Evolutionary conservation across 2,113 vertebrate species (phyloP), one percentile per base, ranked within the genome.

Genomic region (Barbus barbus): DNA sequence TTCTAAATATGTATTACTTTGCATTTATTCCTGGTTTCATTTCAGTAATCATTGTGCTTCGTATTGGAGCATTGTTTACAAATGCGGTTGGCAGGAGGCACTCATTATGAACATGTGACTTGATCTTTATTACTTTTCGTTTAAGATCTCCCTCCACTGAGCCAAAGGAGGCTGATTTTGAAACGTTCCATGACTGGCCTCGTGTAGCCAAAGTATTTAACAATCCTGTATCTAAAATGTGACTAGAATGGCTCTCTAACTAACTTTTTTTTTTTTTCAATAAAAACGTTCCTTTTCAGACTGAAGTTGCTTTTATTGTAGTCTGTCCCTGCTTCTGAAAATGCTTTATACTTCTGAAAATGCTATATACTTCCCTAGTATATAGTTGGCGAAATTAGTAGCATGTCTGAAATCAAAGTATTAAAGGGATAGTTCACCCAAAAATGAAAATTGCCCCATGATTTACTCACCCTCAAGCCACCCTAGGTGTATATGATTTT

Each of bases 211-310:
- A 18, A 78, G 84, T 88, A 84, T 89, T 67, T 83, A 61, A 86
- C 16, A 41, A 69, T 78, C 83, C 60, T 79, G 36, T 56, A 22
- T 83, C 5, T 51, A 58, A 88, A 46, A 36, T 89, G 76, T 85
- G 69, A 71, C 51, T 63, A 18, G 41, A 69, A 85, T 82, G n/a
- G 71, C 58, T 56, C 85, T 84, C 28, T 81, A 78, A 87, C 48
- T 83, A 71, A 36, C 28, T 48, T 31, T 89, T 24, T 89, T 87
- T 48, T 31, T 89, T 24, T 89, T 87, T 92, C 86, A 94, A 92
- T 93, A 93, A 94, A 94, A 93, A 93, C 82, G 86, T 87, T 90
- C 74, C 63, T 91, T 86, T 91, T 88, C 75, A 89, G 33, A 73
- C 12, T 53, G 2, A 24, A 79, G 44, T 71, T 65, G 31, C 67